Evolutionary conservation across 1,140 invertebrate species (phyloP).

Genomic region (Orchestia grillus): DNA sequence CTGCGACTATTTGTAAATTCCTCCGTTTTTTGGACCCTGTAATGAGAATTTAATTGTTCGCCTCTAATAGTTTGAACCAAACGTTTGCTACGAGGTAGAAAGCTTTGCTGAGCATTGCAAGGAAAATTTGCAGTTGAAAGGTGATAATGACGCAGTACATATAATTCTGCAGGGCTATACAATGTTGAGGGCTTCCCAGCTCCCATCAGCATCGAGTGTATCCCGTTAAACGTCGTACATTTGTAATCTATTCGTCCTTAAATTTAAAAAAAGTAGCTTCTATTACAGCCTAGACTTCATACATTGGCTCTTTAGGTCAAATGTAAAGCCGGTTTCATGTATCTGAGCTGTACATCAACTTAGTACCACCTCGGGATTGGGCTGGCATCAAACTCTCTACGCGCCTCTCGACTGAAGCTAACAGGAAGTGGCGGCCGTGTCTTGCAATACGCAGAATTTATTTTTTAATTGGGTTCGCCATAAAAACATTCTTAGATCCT

Average conservation of each 20-base stretch:
- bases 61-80: neutral
- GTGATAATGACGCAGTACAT: neutral
- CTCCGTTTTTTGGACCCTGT: neutral
- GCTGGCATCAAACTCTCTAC: no score
- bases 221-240: neutral
- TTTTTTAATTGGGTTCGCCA: neutral
- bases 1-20: conserved; percentile 14
- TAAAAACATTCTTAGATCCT: neutral
- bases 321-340: neutral
- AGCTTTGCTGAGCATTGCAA: neutral
- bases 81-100: neutral
- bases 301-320: neutral
- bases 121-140: neutral
- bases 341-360: neutral
- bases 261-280: neutral
- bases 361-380: neutral
- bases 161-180: neutral
- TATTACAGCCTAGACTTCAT: neutral
- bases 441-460: neutral
- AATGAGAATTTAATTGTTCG: conserved; percentile 45
- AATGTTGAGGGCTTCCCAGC: neutral
- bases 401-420: neutral
- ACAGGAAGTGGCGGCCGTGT: neutral
- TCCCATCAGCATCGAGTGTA: neutral
- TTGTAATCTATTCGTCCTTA: neutral